A percentile compares a stretch with the other conserved stretches of the same genome.
Conservation (phyloP, 2,888 invertebrate genomes). For the Pseudococcus longispinus region DNA sequence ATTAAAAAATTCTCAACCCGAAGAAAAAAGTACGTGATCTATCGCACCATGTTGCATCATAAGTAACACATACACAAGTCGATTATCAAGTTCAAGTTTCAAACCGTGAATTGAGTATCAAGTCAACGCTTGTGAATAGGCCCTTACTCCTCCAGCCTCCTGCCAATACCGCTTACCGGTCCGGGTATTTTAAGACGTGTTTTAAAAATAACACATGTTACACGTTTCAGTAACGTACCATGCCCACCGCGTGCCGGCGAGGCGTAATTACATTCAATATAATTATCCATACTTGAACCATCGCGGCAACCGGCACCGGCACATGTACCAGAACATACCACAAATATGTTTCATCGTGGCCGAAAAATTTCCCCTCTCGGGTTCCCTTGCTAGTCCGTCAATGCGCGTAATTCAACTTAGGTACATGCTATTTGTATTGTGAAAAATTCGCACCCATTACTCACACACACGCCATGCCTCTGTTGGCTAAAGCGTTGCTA, state of each 20-base stretch:
- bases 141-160: neutral
- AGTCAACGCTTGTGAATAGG: neutral
- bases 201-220: neutral
- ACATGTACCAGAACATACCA: neutral
- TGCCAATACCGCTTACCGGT: neutral
- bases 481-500: neutral
- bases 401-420: neutral
- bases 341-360: neutral
- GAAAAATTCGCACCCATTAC: neutral
- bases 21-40: no score
- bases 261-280: neutral
- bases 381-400: neutral
- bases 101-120: neutral
- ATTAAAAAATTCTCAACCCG: no score
- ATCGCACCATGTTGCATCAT: no score
- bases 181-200: conserved; percentile 2
- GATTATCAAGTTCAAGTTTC: no score
- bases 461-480: neutral
- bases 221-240: neutral
- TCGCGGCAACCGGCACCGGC: neutral
- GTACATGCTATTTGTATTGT: neutral
- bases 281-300: neutral
- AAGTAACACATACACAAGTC: no score
- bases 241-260: neutral
- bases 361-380: neutral